phyloP scores from a whole-genome alignment of 2,113 vertebrate genomes.

The Ciconia stormi region DNA sequence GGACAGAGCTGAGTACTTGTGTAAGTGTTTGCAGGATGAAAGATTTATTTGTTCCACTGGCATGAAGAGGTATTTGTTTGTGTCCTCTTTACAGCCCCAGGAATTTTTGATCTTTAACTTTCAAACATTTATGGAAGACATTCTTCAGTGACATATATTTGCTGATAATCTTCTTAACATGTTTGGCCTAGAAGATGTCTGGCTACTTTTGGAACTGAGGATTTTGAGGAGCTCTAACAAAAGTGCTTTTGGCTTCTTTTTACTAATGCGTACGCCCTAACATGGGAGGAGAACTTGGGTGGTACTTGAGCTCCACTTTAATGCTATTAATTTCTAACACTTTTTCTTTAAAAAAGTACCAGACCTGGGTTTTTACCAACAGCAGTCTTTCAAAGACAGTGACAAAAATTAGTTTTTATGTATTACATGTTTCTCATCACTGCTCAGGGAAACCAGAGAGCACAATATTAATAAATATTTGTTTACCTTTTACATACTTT shows the following conservation, averaged over 20 bases:
- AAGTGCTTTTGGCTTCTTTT: not conserved
- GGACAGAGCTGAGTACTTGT: not conserved
- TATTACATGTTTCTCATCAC: not conserved
- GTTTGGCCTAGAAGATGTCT: not conserved
- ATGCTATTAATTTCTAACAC: not conserved
- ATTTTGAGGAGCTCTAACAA: not conserved
- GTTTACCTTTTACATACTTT: not conserved
- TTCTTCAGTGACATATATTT: not conserved
- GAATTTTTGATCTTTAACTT: constrained; percentile 44
- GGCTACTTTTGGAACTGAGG: not conserved
- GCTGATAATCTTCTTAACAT: not conserved
- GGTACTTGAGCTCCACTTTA: not conserved
- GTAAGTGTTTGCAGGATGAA: not conserved
- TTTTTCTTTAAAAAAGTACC: not conserved
- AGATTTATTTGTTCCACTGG: not conserved
- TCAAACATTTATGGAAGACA: constrained; percentile 5
- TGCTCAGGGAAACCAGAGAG: not conserved
- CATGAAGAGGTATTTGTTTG: constrained; percentile 17
- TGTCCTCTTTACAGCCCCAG: not conserved
- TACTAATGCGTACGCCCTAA: not conserved
- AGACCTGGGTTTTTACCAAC: not conserved
- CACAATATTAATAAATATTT: not conserved
- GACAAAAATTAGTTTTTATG: not conserved
- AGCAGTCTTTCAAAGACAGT: not conserved
- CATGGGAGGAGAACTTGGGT: not conserved